Evolutionary conservation across 2,888 invertebrate species (phyloP), one percentile per base, ranked within the genome.

Genomic region (Cinara cedri): DNA sequence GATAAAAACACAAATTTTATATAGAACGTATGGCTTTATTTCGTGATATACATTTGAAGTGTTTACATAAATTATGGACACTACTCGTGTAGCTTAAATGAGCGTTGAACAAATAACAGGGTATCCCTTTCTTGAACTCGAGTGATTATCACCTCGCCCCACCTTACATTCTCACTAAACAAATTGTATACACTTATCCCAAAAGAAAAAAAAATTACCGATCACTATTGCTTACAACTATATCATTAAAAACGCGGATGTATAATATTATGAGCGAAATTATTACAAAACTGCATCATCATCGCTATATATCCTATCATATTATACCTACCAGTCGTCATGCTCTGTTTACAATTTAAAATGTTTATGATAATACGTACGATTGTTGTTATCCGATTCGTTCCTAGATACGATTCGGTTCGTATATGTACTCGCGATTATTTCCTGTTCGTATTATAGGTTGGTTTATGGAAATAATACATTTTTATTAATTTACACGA

Each of bases 261-360:
- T 63, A 1, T 44, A 63, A 63, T 42, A 63, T 63, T 34, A n/a
- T 11, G 10, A 26, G 34, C 34, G 6, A 34, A 34, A 34, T 34
- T 42, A 71, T 46, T 24, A 60, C n/a, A 49, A 72, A 62, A 72
- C 60, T 49, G 72, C 34, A 72, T 51, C 34, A 72, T 72, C 72
- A 60, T 60, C 26, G 60, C 49, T 16, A 26, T 68, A 51, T 51
- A 34, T 4, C 34, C 3, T 34, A 21, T 14, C 65, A 34, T 34
- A 34, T 68, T n/a, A 68, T 54, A 34, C 34, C n/a, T 34, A 14
- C 13, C 42, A n/a, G 54, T 11, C 11, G 74, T 63, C 16, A 74
- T 63, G 74, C 74, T 74, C 74, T 63, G 63, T 63, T 74, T 74
- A 74, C 74, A 54, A 21, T 54, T 63, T 54, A 42, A 63, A 63